Percentiles rank a stretch among this genome's conserved stretches.
These are phyloP conservation scores for Mellilla xanthometata DNA, from an alignment of 2,888 invertebrate genomes.

Conservation along the genomic window DNA sequence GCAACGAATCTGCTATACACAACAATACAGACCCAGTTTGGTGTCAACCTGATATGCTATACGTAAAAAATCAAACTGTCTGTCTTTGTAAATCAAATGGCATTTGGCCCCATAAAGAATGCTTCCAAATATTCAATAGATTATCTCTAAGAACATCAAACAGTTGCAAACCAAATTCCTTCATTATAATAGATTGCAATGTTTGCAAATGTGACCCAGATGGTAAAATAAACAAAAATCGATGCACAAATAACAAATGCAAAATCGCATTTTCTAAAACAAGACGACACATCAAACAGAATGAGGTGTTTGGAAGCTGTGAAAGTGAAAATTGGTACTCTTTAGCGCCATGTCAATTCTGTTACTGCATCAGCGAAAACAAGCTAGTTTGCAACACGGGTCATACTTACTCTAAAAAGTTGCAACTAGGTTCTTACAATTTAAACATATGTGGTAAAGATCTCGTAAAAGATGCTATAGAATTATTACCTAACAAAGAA, in stretches of 20 bases:
- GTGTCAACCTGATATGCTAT: slow-evolving; percentile 48
- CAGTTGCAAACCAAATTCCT: slow-evolving; percentile 49
- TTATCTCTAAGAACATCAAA: slow-evolving; percentile 24
- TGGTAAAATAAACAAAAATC: slow-evolving; percentile 44
- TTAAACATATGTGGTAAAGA: slow-evolving; percentile 52
- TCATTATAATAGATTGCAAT: slow-evolving; percentile 53
- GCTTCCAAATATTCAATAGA: slow-evolving; percentile 37
- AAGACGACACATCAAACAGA: slow-evolving; percentile 20
- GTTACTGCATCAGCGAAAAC: slow-evolving; percentile 54
- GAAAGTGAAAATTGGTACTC: slow-evolving; percentile 58
- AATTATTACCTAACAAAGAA: slow-evolving; percentile 36
- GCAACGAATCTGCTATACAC: slow-evolving; percentile 17
- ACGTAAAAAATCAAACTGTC: slow-evolving; percentile 39
- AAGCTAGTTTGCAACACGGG: slow-evolving; percentile 59
- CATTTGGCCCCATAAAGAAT: slow-evolving; percentile 52
- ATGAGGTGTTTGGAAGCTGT: slow-evolving; percentile 46
- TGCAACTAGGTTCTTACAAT: slow-evolving; percentile 47
- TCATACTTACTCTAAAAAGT: slow-evolving; percentile 28
- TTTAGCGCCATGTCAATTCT: slow-evolving; percentile 59
- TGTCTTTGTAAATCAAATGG: slow-evolving; percentile 55
- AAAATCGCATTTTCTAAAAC: slow-evolving; percentile 11
- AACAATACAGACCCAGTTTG: slow-evolving; percentile 1
- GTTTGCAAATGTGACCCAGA: slow-evolving; percentile 53
- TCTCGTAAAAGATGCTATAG: slow-evolving; percentile 44
- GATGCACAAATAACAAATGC: slow-evolving; percentile 59